Evolutionary conservation across 2,797 vertebrate genomes (phyloP).

Genomic region (Crenichthys baileyi): DNA sequence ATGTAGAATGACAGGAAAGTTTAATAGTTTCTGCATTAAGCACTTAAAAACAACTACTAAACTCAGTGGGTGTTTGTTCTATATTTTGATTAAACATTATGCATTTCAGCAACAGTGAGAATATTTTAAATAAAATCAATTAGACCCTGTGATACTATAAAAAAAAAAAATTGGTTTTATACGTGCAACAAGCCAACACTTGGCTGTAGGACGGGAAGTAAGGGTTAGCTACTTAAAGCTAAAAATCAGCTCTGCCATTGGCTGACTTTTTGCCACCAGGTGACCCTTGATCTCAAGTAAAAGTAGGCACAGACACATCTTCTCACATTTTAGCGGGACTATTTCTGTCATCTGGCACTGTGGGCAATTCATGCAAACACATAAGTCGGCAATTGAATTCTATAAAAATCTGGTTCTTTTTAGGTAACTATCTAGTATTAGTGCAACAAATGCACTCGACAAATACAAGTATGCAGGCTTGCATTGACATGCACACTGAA

Average conservation of each 20-base stretch:
- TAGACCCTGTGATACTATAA: background rate
- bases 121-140: background rate
- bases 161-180: background rate
- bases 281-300: slow-evolving; percentile 63
- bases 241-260: slow-evolving; percentile 57
- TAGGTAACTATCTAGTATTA: slow-evolving; percentile 1
- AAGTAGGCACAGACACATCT: slow-evolving; percentile 9
- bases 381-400: slow-evolving; percentile 16
- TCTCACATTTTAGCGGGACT: slow-evolving; percentile 8
- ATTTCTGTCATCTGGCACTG: background rate
- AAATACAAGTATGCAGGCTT: background rate
- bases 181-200: background rate
- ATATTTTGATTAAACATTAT: background rate
- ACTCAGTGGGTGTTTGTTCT: background rate
- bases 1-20: too few relatives aligned
- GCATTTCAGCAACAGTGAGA: background rate
- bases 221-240: slow-evolving; percentile 2
- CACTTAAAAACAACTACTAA: background rate
- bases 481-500: slow-evolving; percentile 1
- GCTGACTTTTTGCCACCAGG: slow-evolving; percentile 53
- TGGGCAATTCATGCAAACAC: background rate
- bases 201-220: background rate
- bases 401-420: slow-evolving; percentile 7
- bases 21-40: background rate
- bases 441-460: background rate